A percentile compares a stretch with the other conserved stretches of the same genome.
Evolutionary conservation across 2,797 vertebrate genomes (phyloP).

Genomic region (Xenops minutus): DNA sequence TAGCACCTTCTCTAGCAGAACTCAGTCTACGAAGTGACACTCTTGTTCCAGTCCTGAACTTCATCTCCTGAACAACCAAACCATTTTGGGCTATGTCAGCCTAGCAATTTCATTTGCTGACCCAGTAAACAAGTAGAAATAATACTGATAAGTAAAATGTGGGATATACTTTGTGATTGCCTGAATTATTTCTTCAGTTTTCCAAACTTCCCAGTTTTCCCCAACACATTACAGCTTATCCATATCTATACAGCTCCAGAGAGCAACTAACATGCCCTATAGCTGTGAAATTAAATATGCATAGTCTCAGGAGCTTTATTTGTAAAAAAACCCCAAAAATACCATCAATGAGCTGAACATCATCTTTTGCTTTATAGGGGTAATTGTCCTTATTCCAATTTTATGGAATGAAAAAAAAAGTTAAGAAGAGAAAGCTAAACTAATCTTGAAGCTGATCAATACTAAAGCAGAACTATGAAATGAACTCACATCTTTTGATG

Average conservation of each 20-base stretch:
- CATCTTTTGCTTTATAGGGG: neutral
- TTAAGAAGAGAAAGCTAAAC: neutral
- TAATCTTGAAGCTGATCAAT: neutral
- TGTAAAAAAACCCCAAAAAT: neutral
- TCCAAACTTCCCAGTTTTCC: neutral
- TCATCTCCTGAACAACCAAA: neutral
- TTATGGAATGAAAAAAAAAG: neutral
- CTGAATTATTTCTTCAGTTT: neutral
- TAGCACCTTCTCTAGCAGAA: neutral
- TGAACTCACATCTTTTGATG: neutral
- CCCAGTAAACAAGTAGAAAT: neutral
- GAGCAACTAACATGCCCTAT: neutral
- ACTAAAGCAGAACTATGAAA: neutral
- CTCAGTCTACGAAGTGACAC: neutral
- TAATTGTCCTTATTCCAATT: neutral
- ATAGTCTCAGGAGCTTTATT: neutral
- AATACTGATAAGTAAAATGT: neutral
- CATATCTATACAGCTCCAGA: neutral
- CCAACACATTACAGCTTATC: neutral
- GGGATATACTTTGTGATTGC: neutral
- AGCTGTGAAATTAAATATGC: neutral
- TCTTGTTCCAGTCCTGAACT: neutral
- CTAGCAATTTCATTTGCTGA: neutral
- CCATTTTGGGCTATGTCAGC: neutral
- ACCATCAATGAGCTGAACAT: accelerated